Percentiles rank a stretch among this genome's conserved stretches.
Conservation (phyloP, 2,888 invertebrate genomes). For the Blastobasis lacticolella region DNA sequence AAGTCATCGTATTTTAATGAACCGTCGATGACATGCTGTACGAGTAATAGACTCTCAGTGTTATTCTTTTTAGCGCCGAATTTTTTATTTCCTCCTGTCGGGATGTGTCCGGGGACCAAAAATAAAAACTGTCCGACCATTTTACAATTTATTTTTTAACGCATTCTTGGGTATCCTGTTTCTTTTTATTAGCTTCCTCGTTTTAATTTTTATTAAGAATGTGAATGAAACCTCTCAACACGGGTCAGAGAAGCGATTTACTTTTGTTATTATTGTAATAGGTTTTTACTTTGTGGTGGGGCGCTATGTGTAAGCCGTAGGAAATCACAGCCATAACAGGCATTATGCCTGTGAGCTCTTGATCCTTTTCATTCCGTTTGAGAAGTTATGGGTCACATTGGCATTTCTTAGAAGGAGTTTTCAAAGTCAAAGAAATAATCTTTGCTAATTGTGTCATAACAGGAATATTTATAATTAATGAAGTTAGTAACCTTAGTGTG, state of each 20-base stretch:
- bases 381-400: too few species aligned
- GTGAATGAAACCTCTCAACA: constrained; percentile 6
- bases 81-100: constrained; percentile 47
- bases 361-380: too few species aligned
- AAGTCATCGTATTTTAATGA: constrained; percentile 74
- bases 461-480: too few species aligned
- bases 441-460: too few species aligned
- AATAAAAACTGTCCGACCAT: constrained; percentile 40
- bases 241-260: too few species aligned
- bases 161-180: constrained; percentile 45
- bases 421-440: too few species aligned
- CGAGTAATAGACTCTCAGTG: constrained; percentile 68
- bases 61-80: constrained; percentile 70
- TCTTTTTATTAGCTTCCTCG: constrained; percentile 41
- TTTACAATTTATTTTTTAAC: constrained; percentile 34
- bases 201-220: too few species aligned
- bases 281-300: neutral
- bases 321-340: neutral
- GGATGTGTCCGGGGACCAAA: constrained; percentile 46
- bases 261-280: too few species aligned
- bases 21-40: constrained; percentile 72
- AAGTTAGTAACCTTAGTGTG: too few species aligned
- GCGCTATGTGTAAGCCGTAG: neutral
- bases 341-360: too few species aligned
- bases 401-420: too few species aligned